Conservation (phyloP, 1,140 invertebrate genomes). For the Bombyx mandarina region DNA sequence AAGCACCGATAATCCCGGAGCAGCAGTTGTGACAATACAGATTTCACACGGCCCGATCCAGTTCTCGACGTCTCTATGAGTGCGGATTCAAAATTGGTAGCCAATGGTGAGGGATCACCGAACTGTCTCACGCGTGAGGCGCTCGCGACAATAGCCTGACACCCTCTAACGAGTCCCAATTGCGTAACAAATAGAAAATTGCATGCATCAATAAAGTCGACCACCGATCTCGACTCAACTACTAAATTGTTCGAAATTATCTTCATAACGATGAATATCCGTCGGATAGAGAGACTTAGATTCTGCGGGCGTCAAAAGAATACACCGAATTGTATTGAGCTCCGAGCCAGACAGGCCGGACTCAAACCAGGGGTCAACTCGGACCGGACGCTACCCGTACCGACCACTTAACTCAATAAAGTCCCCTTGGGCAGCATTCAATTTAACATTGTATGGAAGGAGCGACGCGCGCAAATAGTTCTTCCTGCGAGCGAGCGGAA, state of each 20-base stretch:
- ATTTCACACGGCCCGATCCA: too few relatives aligned
- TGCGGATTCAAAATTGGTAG: too few relatives aligned
- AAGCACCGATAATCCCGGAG: too few relatives aligned
- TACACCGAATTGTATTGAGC: constrained; percentile 27
- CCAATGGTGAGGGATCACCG: too few relatives aligned
- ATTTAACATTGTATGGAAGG: constrained; percentile 65
- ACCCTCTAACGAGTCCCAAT: constrained; percentile 5
- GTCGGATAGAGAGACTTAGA: constrained; percentile 44
- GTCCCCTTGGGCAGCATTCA: constrained; percentile 57
- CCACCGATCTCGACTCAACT: constrained; percentile 39
- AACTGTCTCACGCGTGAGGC: too few relatives aligned
- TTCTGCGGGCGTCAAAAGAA: constrained; percentile 43
- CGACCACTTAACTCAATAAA: constrained; percentile 63
- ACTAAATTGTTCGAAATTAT: constrained; percentile 55
- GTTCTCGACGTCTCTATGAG: too few relatives aligned
- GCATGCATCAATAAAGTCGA: constrained; percentile 27
- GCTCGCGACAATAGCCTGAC: too few relatives aligned
- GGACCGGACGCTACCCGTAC: constrained; percentile 44
- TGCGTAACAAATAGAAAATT: constrained; percentile 39
- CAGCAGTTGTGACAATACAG: too few relatives aligned
- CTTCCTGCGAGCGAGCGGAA: constrained; percentile 64
- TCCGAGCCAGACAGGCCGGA: constrained; percentile 7
- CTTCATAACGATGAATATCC: constrained; percentile 56
- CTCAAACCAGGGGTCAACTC: constrained; percentile 17
- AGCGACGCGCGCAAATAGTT: constrained; percentile 40